phyloP scores from a whole-genome alignment of 2,888 invertebrate species.

The Iselma pallidipennis region DNA sequence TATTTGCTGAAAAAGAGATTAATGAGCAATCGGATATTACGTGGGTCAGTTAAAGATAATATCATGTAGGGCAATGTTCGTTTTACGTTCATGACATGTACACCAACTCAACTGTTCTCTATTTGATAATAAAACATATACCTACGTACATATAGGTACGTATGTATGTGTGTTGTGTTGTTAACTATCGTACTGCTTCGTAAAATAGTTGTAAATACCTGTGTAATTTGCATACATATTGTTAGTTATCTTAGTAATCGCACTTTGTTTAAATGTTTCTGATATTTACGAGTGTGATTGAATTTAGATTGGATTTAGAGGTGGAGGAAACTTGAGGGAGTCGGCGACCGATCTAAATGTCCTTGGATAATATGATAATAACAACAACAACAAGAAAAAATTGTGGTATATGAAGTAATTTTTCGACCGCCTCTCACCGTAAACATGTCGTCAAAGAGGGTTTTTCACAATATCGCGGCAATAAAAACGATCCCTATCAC shows the following conservation, averaged over 20 bases:
- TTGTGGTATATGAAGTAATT: not conserved
- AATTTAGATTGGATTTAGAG: slow-evolving; percentile 42
- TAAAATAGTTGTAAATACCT: slow-evolving; percentile 45
- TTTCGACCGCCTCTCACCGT: slow-evolving; percentile 4
- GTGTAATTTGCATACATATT: slow-evolving; percentile 47
- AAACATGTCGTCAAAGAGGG: slow-evolving; percentile 16
- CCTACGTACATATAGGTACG: slow-evolving; percentile 10
- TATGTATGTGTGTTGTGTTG: slow-evolving; percentile 19
- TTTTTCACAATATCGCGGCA: slow-evolving; percentile 12
- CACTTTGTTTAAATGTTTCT: slow-evolving; percentile 39
- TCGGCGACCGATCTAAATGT: slow-evolving; percentile 6
- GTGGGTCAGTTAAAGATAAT: slow-evolving; percentile 16
- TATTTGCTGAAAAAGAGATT: too few relatives aligned
- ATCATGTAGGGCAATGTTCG: slow-evolving; percentile 32
- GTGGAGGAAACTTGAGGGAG: slow-evolving; percentile 13
- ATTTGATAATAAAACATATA: slow-evolving; percentile 3
- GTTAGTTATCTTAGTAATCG: slow-evolving; percentile 44
- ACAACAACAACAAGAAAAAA: not conserved
- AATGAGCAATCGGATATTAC: too few relatives aligned
- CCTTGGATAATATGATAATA: not conserved
- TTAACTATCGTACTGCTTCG: slow-evolving; percentile 33
- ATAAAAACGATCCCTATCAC: slow-evolving; percentile 24
- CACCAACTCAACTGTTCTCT: slow-evolving; percentile 25
- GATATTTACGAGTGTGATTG: slow-evolving; percentile 40
- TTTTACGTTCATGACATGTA: slow-evolving; percentile 29